phyloP scores from a whole-genome alignment of 2,888 invertebrate species.

The Hyles lineata region DNA sequence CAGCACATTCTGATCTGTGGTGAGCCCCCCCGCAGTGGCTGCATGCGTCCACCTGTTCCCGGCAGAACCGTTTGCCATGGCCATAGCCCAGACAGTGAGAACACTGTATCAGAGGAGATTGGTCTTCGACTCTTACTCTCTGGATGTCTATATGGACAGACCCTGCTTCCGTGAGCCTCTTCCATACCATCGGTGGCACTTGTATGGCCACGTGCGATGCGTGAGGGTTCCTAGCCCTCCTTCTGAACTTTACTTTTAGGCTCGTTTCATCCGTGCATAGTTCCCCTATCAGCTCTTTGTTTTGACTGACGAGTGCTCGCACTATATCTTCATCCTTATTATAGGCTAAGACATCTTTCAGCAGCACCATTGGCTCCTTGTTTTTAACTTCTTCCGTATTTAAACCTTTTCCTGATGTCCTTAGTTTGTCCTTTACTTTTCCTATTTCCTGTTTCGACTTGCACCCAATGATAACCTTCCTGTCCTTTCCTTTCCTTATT shows the following conservation, averaged over 20 bases:
- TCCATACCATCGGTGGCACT: neutral
- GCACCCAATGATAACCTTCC: neutral
- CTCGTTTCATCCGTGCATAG: neutral
- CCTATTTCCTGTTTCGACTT: neutral
- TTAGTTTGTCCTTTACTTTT: neutral
- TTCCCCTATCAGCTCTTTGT: neutral
- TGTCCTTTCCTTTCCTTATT: neutral
- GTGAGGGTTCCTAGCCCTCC: neutral
- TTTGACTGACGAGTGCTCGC: neutral
- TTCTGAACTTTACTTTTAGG: neutral
- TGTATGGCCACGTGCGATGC: neutral
- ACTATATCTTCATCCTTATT: neutral
- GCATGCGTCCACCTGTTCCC: neutral
- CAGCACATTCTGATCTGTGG: too few species aligned
- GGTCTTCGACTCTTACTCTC: conserved; percentile 31
- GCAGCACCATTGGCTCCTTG: neutral
- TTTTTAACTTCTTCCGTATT: neutral
- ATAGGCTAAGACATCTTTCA: neutral
- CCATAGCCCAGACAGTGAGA: conserved; percentile 39
- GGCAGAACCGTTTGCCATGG: conserved; percentile 29
- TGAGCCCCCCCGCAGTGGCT: too few species aligned
- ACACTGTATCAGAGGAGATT: conserved; percentile 40
- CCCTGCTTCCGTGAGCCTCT: neutral
- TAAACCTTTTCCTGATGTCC: neutral
- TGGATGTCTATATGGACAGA: conserved; percentile 29